Evolutionary conservation across 2,797 vertebrate genomes (phyloP), one percentile per base, ranked within the genome.

Genomic region (Taeniopygia guttata): DNA sequence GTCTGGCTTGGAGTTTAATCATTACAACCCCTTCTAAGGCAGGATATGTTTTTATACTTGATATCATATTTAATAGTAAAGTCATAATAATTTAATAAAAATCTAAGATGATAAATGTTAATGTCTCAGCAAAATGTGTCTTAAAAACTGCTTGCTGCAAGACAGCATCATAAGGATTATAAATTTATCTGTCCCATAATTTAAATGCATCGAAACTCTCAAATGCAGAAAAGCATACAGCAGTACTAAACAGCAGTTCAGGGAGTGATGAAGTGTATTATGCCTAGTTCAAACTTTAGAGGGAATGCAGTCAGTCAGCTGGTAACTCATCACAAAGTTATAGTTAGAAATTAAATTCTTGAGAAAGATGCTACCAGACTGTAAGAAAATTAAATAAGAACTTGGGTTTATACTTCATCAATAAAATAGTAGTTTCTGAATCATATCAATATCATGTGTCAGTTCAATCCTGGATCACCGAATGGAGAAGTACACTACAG

Each of bases 71-170:
- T 93, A 84, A 88, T 25, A 68, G 25, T 26, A 55, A 90, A 94
- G 22, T 91, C 36, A 79, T 67, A 86, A 73, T 73, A 90, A 94
- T 86, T 85, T 66, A 93, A 55, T 69, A 90, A 88, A 69, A 84
- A 88, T 49, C 26, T 66, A 87, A 69, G 69, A 79, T 76, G 70
- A 92, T 79, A 85, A 85, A 94, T 58, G 16, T 66, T 76, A 91
- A 82, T 73, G 74, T 76, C 74, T 86, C 48, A 73, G 77, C 52
- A 91, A 55, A 76, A 76, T 76, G 63, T 88, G 45, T 88, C 73
- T 94, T 88, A 84, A 66, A 93, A 93, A 86, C 63, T 58, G 48
- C 21, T 91, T 55, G 58, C 74, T 76, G 42, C 36, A 87, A 76
- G 80, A 79, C 45, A 90, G 48, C n/a, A 52, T 42, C 43, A 81